These are phyloP conservation scores for Labroides dimidiatus DNA, from an alignment of 2,797 vertebrate genomes.

Conservation along the genomic window DNA sequence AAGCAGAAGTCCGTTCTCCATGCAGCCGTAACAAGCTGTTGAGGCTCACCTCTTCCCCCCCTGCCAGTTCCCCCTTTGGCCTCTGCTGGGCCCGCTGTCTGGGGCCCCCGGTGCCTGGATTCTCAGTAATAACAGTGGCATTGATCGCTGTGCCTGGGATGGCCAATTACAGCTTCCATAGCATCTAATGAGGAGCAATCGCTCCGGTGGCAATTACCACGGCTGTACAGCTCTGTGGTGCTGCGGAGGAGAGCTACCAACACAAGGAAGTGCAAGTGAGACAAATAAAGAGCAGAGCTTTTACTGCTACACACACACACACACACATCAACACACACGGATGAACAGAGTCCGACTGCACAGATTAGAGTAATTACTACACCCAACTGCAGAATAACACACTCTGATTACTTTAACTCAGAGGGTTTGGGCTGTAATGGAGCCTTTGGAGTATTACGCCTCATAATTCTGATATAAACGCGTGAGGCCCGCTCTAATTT, in stretches of 20 bases:
- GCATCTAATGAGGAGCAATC: conserved; percentile 75
- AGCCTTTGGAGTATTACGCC: background rate
- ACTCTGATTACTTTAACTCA: background rate
- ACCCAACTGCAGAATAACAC: background rate
- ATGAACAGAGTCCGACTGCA: background rate
- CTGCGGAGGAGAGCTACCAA: conserved; percentile 49
- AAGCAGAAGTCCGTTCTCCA: conserved; percentile 31
- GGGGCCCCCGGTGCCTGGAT: conserved; percentile 48
- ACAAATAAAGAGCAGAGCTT: conserved; percentile 40
- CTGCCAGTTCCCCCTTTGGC: conserved; percentile 58
- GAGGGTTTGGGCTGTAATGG: background rate
- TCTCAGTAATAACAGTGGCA: conserved; percentile 68
- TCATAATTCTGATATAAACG: background rate
- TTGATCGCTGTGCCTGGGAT: conserved; percentile 70
- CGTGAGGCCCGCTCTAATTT: conserved; percentile 3
- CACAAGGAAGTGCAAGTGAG: conserved; percentile 37
- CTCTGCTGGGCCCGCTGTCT: conserved; percentile 44
- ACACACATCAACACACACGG: conserved; percentile 11
- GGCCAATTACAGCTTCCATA: conserved; percentile 76
- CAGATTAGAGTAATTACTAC: background rate
- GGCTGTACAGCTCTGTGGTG: conserved; percentile 26
- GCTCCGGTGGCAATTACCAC: conserved; percentile 73
- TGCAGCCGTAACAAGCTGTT: conserved; percentile 64
- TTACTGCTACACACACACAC: conserved; percentile 7
- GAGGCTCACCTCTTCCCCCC: conserved; percentile 33